A percentile compares a stretch with the other conserved stretches of the same genome.
phyloP scores from a whole-genome alignment of 2,797 vertebrate species.

The Dallia pectoralis region DNA sequence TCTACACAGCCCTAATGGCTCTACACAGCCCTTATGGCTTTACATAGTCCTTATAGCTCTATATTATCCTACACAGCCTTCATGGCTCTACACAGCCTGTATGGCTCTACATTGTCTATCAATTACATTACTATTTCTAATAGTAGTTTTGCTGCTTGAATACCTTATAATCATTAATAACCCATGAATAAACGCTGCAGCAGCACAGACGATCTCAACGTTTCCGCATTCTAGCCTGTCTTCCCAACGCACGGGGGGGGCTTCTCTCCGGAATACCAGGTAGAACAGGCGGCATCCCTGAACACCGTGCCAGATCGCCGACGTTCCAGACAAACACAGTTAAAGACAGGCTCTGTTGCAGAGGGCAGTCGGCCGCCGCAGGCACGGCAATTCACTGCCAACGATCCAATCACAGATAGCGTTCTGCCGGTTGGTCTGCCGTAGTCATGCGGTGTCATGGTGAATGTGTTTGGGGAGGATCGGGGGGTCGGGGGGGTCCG shows the following conservation, averaged over 20 bases:
- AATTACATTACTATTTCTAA: too few species aligned
- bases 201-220: too few species aligned
- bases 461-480: slow-evolving; percentile 63
- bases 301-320: slow-evolving; percentile 62
- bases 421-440: slow-evolving; percentile 65
- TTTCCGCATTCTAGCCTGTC: neutral
- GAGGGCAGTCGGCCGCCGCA: slow-evolving; percentile 43
- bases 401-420: slow-evolving; percentile 74
- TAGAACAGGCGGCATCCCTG: slow-evolving; percentile 49
- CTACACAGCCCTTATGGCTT: too few species aligned
- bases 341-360: slow-evolving; percentile 60
- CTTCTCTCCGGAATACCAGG: neutral
- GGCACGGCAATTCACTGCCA: slow-evolving; percentile 70
- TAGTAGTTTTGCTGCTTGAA: too few species aligned
- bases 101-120: too few species aligned
- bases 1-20: too few species aligned
- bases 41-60: too few species aligned
- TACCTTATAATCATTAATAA: too few species aligned
- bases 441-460: slow-evolving; percentile 62
- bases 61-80: too few species aligned
- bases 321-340: slow-evolving; percentile 67
- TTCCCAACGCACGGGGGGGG: neutral
- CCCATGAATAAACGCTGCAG: neutral
- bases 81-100: too few species aligned
- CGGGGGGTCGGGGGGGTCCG: slow-evolving; percentile 31